These are phyloP conservation scores for Phengaris alcon DNA, from an alignment of 2,888 invertebrate genomes.

Conservation along the genomic window DNA sequence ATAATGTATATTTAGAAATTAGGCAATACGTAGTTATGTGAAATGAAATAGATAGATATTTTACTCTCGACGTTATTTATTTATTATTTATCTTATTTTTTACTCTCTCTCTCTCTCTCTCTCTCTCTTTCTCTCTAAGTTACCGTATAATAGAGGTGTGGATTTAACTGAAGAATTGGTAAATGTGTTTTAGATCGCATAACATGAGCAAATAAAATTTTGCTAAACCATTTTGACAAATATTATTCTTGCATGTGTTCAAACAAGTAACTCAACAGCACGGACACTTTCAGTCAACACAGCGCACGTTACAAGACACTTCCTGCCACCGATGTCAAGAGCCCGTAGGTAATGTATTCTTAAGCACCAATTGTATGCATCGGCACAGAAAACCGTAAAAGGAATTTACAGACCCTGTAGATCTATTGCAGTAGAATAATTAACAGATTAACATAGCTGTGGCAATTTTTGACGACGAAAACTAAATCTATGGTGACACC, in stretches of 20 bases:
- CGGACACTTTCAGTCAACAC: slow-evolving; percentile 46
- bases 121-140: background rate
- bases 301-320: slow-evolving; percentile 43
- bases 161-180: background rate
- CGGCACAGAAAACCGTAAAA: background rate
- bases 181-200: slow-evolving; percentile 28
- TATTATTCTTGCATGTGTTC: slow-evolving; percentile 38
- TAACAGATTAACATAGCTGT: too few species aligned
- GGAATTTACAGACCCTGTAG: background rate
- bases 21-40: too few species aligned
- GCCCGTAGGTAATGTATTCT: slow-evolving; percentile 44
- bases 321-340: slow-evolving; percentile 58
- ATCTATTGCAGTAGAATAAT: too few species aligned
- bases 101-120: background rate
- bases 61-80: background rate
- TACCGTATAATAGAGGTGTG: background rate
- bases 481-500: too few species aligned
- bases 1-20: too few species aligned
- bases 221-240: slow-evolving; percentile 37
- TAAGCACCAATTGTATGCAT: slow-evolving; percentile 13
- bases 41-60: too few species aligned
- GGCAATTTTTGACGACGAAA: too few species aligned
- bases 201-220: slow-evolving; percentile 30
- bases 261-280: slow-evolving; percentile 41
- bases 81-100: background rate